Conservation (phyloP, 2,797 vertebrate genomes). For the Lagorchestes hirsutus region DNA sequence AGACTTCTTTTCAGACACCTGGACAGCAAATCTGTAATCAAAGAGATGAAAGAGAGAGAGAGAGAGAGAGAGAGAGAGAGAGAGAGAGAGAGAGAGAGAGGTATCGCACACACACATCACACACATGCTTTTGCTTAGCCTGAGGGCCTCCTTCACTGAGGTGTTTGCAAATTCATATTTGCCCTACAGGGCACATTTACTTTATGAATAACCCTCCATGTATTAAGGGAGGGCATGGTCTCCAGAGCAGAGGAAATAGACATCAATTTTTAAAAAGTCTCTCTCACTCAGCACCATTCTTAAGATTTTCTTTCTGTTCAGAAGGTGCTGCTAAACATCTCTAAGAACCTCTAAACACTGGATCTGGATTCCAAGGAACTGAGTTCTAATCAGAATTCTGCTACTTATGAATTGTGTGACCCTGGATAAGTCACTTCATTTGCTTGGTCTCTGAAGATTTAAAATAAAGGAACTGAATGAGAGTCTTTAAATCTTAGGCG, state of each 20-base stretch:
- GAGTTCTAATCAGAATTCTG: background rate
- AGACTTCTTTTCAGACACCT: background rate
- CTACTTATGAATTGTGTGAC: background rate
- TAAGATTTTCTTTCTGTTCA: background rate
- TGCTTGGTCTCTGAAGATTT: background rate
- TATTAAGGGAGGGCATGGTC: conserved; percentile 22
- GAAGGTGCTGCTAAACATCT: background rate
- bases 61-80: background rate
- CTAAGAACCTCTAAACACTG: background rate
- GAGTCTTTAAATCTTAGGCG: background rate
- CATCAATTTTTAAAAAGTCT: background rate
- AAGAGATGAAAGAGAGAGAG: background rate
- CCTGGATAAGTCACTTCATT: background rate
- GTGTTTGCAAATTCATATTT: conserved; percentile 42
- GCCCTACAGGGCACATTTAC: conserved; percentile 23
- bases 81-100: too few species aligned
- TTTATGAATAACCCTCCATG: conserved; percentile 55
- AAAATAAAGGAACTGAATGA: background rate
- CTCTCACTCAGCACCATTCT: background rate
- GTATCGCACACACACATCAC: too few species aligned
- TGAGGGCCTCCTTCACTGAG: background rate
- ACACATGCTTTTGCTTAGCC: background rate
- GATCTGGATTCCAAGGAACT: background rate
- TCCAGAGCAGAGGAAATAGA: conserved; percentile 46
- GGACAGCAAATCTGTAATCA: background rate